A percentile compares a stretch with the other conserved stretches of the same genome.
Conservation (phyloP, 1,140 invertebrate species). For the Macrotrachela quadricornifera region DNA sequence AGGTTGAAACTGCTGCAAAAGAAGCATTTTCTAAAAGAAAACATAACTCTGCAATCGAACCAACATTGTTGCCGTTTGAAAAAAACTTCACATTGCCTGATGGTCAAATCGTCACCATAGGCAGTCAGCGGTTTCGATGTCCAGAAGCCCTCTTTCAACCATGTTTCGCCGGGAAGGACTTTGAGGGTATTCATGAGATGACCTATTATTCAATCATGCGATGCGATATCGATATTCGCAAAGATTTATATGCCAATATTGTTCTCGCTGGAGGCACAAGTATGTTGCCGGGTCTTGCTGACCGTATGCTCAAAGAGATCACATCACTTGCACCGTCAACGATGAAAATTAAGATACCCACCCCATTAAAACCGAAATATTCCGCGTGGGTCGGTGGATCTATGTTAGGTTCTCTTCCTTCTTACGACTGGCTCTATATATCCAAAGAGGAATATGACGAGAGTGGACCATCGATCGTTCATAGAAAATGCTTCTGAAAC, state of each 20-base stretch:
- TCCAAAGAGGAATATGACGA: too few relatives aligned
- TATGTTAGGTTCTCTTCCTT: too few relatives aligned
- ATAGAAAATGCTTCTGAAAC: too few relatives aligned
- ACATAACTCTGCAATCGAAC: constrained; percentile 71
- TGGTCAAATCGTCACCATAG: constrained; percentile 79
- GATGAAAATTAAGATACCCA: constrained; percentile 37
- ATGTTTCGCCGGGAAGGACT: constrained; percentile 1
- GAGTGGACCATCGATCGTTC: too few relatives aligned
- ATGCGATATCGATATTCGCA: constrained; percentile 75
- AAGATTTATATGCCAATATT: constrained; percentile 27
- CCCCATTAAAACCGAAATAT: constrained; percentile 15
- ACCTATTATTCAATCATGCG: constrained; percentile 54
- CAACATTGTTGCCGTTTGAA: constrained; percentile 59
- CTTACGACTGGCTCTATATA: too few relatives aligned
- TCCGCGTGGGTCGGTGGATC: too few relatives aligned
- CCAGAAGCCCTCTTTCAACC: constrained; percentile 75
- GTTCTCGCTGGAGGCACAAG: constrained; percentile 20
- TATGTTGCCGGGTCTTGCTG: constrained; percentile 10
- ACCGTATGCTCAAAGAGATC: constrained; percentile 20
- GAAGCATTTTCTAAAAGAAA: too few relatives aligned
- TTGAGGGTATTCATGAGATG: constrained; percentile 17
- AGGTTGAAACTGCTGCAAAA: too few relatives aligned
- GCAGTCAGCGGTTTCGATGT: constrained; percentile 81
- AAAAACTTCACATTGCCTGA: constrained; percentile 80
- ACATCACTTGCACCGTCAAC: constrained; percentile 28